Conservation (phyloP, 1,140 invertebrate species). For the Eueides isabella region DNA sequence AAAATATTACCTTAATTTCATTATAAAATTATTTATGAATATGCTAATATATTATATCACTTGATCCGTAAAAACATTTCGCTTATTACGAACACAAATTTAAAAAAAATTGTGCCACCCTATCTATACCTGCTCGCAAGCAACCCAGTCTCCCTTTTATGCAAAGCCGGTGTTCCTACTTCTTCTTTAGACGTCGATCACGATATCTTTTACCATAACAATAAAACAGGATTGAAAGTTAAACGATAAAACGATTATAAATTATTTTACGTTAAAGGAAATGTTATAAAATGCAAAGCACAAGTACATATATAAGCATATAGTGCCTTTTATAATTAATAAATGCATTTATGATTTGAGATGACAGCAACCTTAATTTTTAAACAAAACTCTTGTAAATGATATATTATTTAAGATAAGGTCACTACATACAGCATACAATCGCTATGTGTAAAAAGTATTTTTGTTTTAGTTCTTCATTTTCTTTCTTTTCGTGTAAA, state of each 20-base stretch:
- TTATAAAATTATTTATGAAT: not conserved
- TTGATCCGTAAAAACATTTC: not conserved
- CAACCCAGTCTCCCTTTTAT: conserved; percentile 5
- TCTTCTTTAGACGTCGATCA: conserved; percentile 66
- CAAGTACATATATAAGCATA: no score
- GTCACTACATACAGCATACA: no score
- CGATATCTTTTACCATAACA: conserved; percentile 21
- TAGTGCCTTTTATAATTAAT: no score
- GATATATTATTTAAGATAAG: no score
- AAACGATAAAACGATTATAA: not conserved
- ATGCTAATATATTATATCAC: not conserved
- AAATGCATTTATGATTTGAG: no score
- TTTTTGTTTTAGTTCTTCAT: no score
- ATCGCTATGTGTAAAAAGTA: no score
- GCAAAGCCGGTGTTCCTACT: conserved; percentile 12
- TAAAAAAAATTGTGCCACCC: not conserved
- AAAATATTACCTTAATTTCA: not conserved
- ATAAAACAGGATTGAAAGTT: not conserved
- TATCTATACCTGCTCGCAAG: not conserved
- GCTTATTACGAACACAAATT: not conserved
- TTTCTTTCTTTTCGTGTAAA: no score
- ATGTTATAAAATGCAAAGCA: not conserved
- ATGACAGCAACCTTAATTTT: no score
- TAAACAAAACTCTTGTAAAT: no score
- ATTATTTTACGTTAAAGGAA: not conserved